Evolutionary conservation across 1,140 invertebrate species (phyloP).

Genomic region (Zaprionus taronus): DNA sequence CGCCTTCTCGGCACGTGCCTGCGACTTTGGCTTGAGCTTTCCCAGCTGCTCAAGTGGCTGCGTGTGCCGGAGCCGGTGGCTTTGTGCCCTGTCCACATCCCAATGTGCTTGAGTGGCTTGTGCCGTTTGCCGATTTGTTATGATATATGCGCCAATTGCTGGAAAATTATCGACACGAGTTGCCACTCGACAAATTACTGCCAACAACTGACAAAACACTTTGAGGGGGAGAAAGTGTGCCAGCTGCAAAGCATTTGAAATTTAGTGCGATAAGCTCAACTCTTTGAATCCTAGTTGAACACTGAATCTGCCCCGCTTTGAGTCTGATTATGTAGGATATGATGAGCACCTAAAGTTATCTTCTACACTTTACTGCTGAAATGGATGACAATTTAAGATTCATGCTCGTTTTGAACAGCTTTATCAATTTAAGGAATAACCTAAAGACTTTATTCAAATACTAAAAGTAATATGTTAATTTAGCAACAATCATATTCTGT

Average conservation of each 20-base stretch:
- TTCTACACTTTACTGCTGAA: not conserved
- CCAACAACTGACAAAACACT: slow-evolving; percentile 6
- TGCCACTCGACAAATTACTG: slow-evolving; percentile 27
- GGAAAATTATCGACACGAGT: slow-evolving; percentile 57
- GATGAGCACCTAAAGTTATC: not conserved
- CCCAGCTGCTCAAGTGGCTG: slow-evolving; percentile 65
- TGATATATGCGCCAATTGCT: slow-evolving; percentile 59
- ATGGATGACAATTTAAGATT: not conserved
- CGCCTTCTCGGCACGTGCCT: slow-evolving; percentile 26
- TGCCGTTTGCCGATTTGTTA: slow-evolving; percentile 64
- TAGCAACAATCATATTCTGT: too few species aligned
- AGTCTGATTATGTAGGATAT: not conserved
- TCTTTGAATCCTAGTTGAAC: not conserved
- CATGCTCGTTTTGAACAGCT: not conserved
- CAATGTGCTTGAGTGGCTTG: slow-evolving; percentile 15
- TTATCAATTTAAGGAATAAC: not conserved
- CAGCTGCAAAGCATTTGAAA: slow-evolving; percentile 50
- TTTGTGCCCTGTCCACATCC: not conserved
- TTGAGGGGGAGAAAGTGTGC: slow-evolving; percentile 32
- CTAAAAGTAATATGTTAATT: too few species aligned
- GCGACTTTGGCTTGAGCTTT: slow-evolving; percentile 33
- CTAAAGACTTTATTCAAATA: too few species aligned
- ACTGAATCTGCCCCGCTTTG: not conserved
- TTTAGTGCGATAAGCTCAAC: slow-evolving; percentile 6
- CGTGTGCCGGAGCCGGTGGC: not conserved